A percentile compares a stretch with the other conserved stretches of the same genome.
phyloP scores from a whole-genome alignment of 2,113 vertebrate genomes.

The Protobothrops mucrosquamatus region DNA sequence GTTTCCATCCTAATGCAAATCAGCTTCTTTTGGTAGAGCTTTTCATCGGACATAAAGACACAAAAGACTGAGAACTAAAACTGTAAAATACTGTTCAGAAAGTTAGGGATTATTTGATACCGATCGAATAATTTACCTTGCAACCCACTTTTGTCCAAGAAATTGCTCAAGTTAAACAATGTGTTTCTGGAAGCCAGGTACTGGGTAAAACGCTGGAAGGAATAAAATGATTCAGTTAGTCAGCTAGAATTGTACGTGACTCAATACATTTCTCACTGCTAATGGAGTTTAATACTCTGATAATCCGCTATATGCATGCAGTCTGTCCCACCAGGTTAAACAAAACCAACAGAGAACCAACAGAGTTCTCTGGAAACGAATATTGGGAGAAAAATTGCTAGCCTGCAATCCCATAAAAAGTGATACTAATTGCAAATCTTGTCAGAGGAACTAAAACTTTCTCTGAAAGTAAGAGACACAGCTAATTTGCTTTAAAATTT shows the following conservation, averaged over 20 bases:
- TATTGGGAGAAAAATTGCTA: background rate
- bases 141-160: conserved; percentile 98
- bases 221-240: conserved; percentile 35
- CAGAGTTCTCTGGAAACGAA: background rate
- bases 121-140: conserved; percentile 77
- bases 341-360: background rate
- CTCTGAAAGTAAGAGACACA: background rate
- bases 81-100: background rate
- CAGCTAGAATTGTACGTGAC: background rate
- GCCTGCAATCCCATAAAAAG: background rate
- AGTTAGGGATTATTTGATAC: background rate
- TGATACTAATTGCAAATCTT: background rate
- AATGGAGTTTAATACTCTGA: background rate
- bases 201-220: conserved; percentile 90
- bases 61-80: background rate
- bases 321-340: background rate
- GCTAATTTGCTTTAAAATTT: background rate
- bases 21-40: background rate
- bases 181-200: conserved; percentile 98
- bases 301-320: background rate
- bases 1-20: background rate
- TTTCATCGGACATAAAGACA: background rate
- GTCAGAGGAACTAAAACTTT: background rate
- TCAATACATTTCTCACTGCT: background rate
- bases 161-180: conserved; percentile 98